Conservation (phyloP, 2,888 invertebrate genomes). For the Lasioglossum calceatum region DNA sequence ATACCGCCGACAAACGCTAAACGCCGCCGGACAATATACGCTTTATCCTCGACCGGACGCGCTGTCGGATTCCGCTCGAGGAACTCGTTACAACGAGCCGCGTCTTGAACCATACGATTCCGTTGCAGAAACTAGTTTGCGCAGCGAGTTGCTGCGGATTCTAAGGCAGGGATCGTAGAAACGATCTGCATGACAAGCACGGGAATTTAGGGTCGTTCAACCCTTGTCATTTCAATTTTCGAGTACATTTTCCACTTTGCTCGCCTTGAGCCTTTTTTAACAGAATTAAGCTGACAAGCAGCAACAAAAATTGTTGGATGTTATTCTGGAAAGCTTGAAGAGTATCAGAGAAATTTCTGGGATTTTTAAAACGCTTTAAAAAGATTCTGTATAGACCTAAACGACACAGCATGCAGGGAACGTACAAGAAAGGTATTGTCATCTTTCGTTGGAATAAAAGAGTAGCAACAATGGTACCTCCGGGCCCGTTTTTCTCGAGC, state of each 20-base stretch:
- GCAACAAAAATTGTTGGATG: too few relatives aligned
- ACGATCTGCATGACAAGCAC: not conserved
- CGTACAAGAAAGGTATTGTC: not conserved
- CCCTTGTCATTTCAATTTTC: not conserved
- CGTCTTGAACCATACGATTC: not conserved
- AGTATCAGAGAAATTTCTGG: not conserved
- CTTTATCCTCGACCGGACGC: conserved; percentile 4
- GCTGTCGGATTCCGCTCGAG: not conserved
- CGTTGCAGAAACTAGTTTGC: not conserved
- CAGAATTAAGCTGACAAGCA: too few relatives aligned
- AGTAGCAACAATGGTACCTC: not conserved
- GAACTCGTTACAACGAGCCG: conserved; percentile 2
- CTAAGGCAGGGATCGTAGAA: not conserved
- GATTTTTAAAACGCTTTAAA: not conserved
- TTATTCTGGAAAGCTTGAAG: not conserved
- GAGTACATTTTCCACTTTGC: not conserved
- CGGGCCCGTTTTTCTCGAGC: not conserved
- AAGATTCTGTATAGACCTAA: not conserved
- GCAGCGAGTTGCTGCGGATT: not conserved
- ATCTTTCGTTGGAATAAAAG: not conserved
- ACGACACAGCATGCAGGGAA: not conserved
- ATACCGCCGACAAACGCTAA: conserved; percentile 10
- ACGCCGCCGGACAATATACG: not conserved
- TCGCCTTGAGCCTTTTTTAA: not conserved
- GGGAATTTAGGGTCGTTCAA: not conserved